Base-by-base conservation (phyloP, 1,140 invertebrate species). In the Monomorium pharaonis region DNA sequence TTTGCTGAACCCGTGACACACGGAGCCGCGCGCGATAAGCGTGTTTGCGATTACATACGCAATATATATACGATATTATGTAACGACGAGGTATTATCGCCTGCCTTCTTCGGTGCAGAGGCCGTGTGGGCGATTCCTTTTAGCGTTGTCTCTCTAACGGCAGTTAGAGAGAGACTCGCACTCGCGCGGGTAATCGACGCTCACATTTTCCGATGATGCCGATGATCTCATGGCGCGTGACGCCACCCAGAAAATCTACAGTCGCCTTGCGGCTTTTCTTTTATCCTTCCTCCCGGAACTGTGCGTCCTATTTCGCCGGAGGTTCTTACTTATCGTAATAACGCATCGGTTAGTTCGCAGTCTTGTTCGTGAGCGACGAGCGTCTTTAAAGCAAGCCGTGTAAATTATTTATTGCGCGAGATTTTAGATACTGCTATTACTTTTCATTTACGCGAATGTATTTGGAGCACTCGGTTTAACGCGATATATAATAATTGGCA, bases 41-140 rank as follows among this genome's bases (percentile, higher is more conserved):
- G 75, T 86, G 85, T 89, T 74, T 80, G 44, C 78, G 78, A 90
- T 78, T 80, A 67, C 77, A 67, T 56, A 10, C n/a, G 69, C 47
- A 56, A 49, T 72, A 51, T 62, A 27, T 69, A 58, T 42, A 24
- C 44, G 18, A 4, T 27, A 42, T 92, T 91, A 90, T 84, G 88
- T 89, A 92, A 93, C 42, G 12, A 3, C 37, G 67, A 78, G 65
- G 54, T 60, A 77, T 92, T 90, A 88, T 89, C 84, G 81, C 37
- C 75, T 54, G 51, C n/a, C 62, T 88, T 69, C 49, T 56, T 56
- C 49, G 18, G 6, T n/a, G 47, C 37, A 30, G 63, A 80, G 12
- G 27, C 30, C 81, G 87, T 80, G 88, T 89, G 77, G 87, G 85
- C 86, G 74, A 84, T 77, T 92, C 89, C 60, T 86, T 85, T 86